phyloP scores from a whole-genome alignment of 30 jellyfish, hydroid and myxozoan species.

The Haliclystus octoradiatus region DNA sequence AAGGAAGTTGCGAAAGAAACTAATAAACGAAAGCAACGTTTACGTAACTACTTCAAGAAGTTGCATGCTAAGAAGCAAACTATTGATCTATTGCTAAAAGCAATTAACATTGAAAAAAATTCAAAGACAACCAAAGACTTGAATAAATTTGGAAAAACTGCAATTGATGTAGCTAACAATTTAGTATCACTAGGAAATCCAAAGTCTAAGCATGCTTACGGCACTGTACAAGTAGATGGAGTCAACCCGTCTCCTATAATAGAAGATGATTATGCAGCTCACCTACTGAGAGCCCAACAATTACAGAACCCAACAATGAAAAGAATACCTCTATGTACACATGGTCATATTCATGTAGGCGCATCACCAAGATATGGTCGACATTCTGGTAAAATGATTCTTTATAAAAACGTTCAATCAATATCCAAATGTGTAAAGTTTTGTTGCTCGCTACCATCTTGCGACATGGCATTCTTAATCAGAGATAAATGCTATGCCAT shows the following conservation, averaged over 20 bases:
- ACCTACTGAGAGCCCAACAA: slow-evolving; percentile 29
- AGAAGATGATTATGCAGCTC: slow-evolving; percentile 25
- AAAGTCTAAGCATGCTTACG: too few relatives aligned
- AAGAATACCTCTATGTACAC: slow-evolving; percentile 57
- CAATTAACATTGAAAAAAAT: slow-evolving; percentile 4
- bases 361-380: slow-evolving; percentile 43
- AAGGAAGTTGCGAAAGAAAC: not conserved
- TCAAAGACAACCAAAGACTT: slow-evolving; percentile 16
- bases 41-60: not conserved
- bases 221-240: not conserved
- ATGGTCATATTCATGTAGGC: slow-evolving; percentile 35
- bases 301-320: slow-evolving; percentile 36
- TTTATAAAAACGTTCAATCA: slow-evolving; percentile 35
- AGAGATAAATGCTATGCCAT: slow-evolving; percentile 43
- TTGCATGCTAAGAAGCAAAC: not conserved
- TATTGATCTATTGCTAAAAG: not conserved
- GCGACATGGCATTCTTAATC: slow-evolving; percentile 44
- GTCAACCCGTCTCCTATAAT: slow-evolving; percentile 1
- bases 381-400: slow-evolving; percentile 41
- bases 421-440: slow-evolving; percentile 49
- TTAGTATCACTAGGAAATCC: not conserved
- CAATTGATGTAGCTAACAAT: slow-evolving; percentile 9
- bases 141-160: slow-evolving; percentile 41
- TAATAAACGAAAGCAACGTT: not conserved
- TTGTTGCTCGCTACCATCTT: slow-evolving; percentile 44